Conservation (phyloP, 2,797 vertebrate species). For the Tinamus major region DNA sequence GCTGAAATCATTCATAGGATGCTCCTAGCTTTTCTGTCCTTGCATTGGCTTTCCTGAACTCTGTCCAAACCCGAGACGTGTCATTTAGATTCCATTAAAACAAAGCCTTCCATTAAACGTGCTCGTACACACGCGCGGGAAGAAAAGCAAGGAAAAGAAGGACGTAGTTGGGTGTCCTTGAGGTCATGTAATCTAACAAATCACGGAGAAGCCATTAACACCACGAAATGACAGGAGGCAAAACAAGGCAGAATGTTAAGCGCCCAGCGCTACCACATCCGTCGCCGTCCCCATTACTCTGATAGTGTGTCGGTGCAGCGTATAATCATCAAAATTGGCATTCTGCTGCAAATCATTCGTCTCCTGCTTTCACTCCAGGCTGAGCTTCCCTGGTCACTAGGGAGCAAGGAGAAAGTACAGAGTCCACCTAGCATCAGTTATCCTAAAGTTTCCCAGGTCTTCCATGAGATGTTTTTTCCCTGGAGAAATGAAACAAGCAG, state of each 20-base stretch:
- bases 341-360: background rate
- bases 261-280: background rate
- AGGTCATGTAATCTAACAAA: slow-evolving; percentile 16
- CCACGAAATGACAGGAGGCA: slow-evolving; percentile 17
- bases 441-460: rapidly evolving
- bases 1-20: background rate
- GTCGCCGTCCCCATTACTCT: background rate
- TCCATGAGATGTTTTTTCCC: too few relatives aligned
- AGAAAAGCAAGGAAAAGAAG: background rate
- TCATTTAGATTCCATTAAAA: slow-evolving; percentile 45
- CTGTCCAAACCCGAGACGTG: background rate
- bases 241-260: slow-evolving; percentile 17
- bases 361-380: background rate
- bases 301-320: background rate
- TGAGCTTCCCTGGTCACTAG: background rate
- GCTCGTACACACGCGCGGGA: rapidly evolving
- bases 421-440: rapidly evolving
- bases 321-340: slow-evolving; percentile 55
- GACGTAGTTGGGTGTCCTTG: background rate
- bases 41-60: slow-evolving; percentile 27
- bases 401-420: background rate
- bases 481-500: background rate
- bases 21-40: background rate
- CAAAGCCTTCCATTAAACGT: slow-evolving; percentile 16
- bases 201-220: background rate